Evolutionary conservation across 2,113 vertebrate genomes (phyloP), one percentile per base, ranked within the genome.

Genomic region (Prunella fulvescens): DNA sequence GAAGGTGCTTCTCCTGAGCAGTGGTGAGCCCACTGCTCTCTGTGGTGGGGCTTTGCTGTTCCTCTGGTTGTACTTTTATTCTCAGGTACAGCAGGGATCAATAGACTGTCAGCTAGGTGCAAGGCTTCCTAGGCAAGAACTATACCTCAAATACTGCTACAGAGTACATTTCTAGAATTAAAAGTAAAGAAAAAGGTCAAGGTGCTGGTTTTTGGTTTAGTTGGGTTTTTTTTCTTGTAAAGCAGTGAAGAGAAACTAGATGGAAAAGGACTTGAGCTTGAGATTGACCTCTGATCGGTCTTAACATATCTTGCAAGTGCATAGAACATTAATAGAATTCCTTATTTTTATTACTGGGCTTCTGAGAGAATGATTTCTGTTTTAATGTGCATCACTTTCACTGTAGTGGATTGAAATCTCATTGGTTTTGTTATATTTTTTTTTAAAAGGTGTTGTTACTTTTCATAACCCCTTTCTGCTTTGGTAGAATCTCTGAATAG

Each of bases 361-460:
- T 54, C 62, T 54, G 65, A 54, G 54, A 85, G 35, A 66, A 57
- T 47, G 51, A 33, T 86, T 81, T 81, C 8, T 73, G 7, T 81
- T 86, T 81, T 67, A 60, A 37, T 44, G 69, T 54, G 47, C 22
- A 7, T 94, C 50, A 35, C 47, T 92, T 90, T 92, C 31, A 37
- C 57, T 44, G 79, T 71, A 77, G 67, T 31, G 45, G 86, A 31
- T 47, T 92, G 90, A 88, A 85, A 61, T 61, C 77, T 86, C 80
- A 81, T 71, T 93, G 92, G n/a, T 47, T 94, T 65, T 35, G 88
- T 61, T 74, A 88, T 58, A 4, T 64, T 60, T 85, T 88, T 88
- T 94, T 77, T 78, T 89, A 44, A 84, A 85, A 89, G 69, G 42
- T 92, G 35, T 22, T 84, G 37, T 58, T 97, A 71, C 70, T 93